Evolutionary conservation across 92 coral and sea anemone species (phyloP), one percentile per base, ranked within the genome.

Genomic region (Bergia puertoricense): DNA sequence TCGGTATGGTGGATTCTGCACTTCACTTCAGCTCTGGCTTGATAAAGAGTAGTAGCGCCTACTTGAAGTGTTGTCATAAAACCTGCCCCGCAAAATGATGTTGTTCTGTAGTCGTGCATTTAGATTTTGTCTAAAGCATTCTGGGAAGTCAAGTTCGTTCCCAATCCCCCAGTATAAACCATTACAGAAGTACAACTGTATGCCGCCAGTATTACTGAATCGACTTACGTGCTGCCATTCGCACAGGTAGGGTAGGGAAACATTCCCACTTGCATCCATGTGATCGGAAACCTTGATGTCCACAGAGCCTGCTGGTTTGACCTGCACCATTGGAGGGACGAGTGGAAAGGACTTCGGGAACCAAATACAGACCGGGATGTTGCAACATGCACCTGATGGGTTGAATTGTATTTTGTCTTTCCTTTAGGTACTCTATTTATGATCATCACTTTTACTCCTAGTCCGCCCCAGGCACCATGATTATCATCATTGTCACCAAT

Each of bases 221-320:
- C 39, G 8, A 91, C 96, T 87, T 90, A 96, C 98, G 86, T 96
- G 94, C 37, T 42, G 91, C 98, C 98, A 96, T 5, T 94, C 98
- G 48, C 90, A 72, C 0, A 96, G 82, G 73, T 88, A 94, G 30
- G 98, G 97, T 74, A 92, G 89, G 81, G 76, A 94, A 43, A 96
- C 95, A 86, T 88, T 90, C 4, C 98, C 98, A n/a, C 75, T 78
- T 16, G 74, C 81, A 45, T 96, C 98, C 8, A 96, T 96, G 89
- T 94, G 95, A 66, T 90, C 90, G 10, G 94, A 92, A 48, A 89
- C 80, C 37, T 86, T 94, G 89, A 96, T 94, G 69, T 89, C 94
- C 98, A 96, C 94, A 23, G 89, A 91, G 74, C 45, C 86, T 14
- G 97, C 94, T 62, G 98, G 96, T 38, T 90, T 92, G 43, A 96